Evolutionary conservation across 2,888 invertebrate species (phyloP), one percentile per base, ranked within the genome.

Genomic region (Orchesella flavescens): DNA sequence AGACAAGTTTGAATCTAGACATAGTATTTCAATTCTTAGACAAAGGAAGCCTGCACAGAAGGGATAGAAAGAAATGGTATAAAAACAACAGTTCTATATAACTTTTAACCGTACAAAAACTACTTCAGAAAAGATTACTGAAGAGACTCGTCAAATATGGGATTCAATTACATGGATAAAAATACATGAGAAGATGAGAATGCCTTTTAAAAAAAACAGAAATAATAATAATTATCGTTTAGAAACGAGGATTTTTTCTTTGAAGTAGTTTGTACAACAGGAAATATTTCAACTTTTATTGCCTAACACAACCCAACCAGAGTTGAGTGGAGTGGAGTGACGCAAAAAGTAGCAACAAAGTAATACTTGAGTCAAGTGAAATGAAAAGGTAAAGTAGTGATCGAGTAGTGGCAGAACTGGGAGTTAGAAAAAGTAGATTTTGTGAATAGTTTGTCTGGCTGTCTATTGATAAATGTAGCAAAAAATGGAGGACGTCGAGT

Each of bases 251-350:
- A 49, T 15, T 49, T 49, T 49, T 49, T 15, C 12, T 15, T 49
- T 49, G 49, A 15, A 49, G 49, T 49, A 49, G 15, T 49, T 49
- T 49, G 7, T 34, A 34, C 34, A 34, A 34, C n/a, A 49, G 12
- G 12, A 49, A 49, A 49, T 49, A 10, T 49, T 49, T n/a, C 49
- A 49, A n/a, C 2, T 49, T 49, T 19, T 13, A 53, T 71, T 53
- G n/a, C 23, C 68, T 68, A 17, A 43, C 57, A n/a, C 61, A 73
- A 73, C 73, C 19, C 9, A 13, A 4, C 12, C 23, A 21, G 23
- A 61, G 73, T 73, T 73, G 73, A 61, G 49, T n/a, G 1, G 73
- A 61, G 49, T n/a, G 1, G n/a, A 49, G 49, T 49, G 49, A 49
- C 3, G 44, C 61, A 73, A 61, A 23, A 53, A 23, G 23, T 17